Evolutionary conservation across 2,888 invertebrate genomes (phyloP), one percentile per base, ranked within the genome.

Genomic region (Cybosia mesomella): DNA sequence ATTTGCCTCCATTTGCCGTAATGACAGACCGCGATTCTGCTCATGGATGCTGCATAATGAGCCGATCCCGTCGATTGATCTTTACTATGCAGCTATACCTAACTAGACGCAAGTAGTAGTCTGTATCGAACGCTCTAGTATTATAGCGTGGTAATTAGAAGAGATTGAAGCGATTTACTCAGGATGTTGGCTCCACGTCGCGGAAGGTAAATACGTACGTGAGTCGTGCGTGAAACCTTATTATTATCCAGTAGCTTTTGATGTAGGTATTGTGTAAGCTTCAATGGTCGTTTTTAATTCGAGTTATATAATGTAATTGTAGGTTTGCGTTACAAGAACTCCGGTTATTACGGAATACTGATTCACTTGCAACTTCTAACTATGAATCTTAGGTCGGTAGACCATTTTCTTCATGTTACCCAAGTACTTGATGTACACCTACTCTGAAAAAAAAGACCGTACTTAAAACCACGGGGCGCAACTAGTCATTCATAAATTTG

Each of bases 1-100:
- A 95, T 95, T 95, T 94, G 91, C 91, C 91, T 89, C 91, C 93
- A 94, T 94, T 94, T 92, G 91, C 82, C 80, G 82, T 95, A 95
- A 95, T 95, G 91, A 94, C 93, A 94, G 95, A 85, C 91, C 92
- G 91, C 92, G 87, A 83, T 80, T 74, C 69, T 70, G 68, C 72
- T 78, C 82, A 84, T 89, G 89, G 88, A 89, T 87, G 89, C 87
- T 91, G 94, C 91, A 95, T 95, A 95, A 95, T 95, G 90, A 95
- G 93, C 88, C 89, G 89, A 89, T 89, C 89, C 89, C 87, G 84
- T 80, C 90, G 89, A 92, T 92, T 91, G 91, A 92, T 91, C 89
- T 82, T 80, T 67, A 68, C 71, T 74, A 62, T 76, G 67, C 59
- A 76, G 28, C 71, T 76, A 71, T 22, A 76, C 61, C 58, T 75